These are phyloP conservation scores for Amphiduros pacificus DNA, from an alignment of 2,888 invertebrate species.

Conservation along the genomic window DNA sequence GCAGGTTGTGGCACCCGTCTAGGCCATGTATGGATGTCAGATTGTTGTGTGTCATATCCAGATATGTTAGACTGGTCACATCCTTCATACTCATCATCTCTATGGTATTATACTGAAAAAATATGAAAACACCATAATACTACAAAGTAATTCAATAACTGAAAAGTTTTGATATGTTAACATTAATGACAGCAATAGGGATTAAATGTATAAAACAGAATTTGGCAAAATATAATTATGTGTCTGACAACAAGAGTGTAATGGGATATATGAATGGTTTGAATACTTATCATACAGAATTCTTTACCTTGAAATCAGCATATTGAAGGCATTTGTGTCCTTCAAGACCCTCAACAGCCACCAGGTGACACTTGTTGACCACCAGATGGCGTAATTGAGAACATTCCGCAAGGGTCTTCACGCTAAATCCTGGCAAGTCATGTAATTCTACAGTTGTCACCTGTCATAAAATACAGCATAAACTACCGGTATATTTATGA, in stretches of 20 bases:
- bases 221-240: too few species aligned
- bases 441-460: slow-evolving; percentile 51
- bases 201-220: too few species aligned
- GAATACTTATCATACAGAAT: too few species aligned
- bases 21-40: slow-evolving; percentile 48
- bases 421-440: slow-evolving; percentile 48
- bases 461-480: slow-evolving; percentile 27
- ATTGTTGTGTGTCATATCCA: slow-evolving; percentile 48
- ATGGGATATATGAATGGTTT: too few species aligned
- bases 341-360: slow-evolving; percentile 47
- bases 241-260: too few species aligned
- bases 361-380: slow-evolving; percentile 43
- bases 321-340: slow-evolving; percentile 46
- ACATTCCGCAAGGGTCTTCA: slow-evolving; percentile 47
- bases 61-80: slow-evolving; percentile 39
- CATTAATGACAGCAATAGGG: too few species aligned
- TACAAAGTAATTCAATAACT: too few species aligned
- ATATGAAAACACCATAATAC: too few species aligned
- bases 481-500: not conserved
- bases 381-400: slow-evolving; percentile 42
- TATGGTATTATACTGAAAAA: slow-evolving; percentile 43
- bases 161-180: too few species aligned
- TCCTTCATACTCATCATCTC: slow-evolving; percentile 48
- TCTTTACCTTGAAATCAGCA: slow-evolving; percentile 47
- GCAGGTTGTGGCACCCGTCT: slow-evolving; percentile 47